Evolutionary conservation across 2,797 vertebrate species (phyloP).

Genomic region (Neopelma chrysocephalum): DNA sequence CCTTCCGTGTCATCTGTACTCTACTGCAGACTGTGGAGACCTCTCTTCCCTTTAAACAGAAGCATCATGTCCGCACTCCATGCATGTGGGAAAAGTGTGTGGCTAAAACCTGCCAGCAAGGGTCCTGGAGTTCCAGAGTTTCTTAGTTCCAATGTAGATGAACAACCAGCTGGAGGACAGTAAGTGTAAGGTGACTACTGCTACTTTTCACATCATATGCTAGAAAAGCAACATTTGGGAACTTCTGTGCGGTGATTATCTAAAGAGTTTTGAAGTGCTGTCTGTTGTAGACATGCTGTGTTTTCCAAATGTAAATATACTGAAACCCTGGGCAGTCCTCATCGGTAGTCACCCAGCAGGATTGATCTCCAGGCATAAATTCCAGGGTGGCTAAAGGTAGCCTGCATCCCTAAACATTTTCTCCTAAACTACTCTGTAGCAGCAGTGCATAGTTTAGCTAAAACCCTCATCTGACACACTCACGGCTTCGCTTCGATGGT

Average conservation of each 20-base stretch:
- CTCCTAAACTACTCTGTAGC: neutral
- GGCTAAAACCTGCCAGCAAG: neutral
- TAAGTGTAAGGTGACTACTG: neutral
- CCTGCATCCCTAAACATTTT: neutral
- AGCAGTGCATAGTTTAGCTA: neutral
- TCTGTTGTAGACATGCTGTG: neutral
- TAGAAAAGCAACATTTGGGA: neutral
- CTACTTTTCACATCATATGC: neutral
- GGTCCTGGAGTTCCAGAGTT: neutral
- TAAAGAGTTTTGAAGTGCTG: neutral
- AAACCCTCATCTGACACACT: neutral
- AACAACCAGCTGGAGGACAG: neutral
- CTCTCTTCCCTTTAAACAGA: neutral
- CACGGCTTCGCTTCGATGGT: neutral
- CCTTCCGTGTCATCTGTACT: neutral
- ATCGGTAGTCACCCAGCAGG: neutral
- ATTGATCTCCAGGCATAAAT: neutral
- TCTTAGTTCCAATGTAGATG: neutral
- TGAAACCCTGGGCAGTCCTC: neutral
- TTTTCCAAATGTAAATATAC: neutral
- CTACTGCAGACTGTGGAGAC: neutral
- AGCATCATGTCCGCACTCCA: rapidly evolving
- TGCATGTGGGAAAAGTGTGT: neutral
- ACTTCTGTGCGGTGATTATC: neutral
- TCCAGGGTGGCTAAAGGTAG: neutral